phyloP scores from a whole-genome alignment of 1,140 invertebrate genomes.

The Conus betulinus region DNA sequence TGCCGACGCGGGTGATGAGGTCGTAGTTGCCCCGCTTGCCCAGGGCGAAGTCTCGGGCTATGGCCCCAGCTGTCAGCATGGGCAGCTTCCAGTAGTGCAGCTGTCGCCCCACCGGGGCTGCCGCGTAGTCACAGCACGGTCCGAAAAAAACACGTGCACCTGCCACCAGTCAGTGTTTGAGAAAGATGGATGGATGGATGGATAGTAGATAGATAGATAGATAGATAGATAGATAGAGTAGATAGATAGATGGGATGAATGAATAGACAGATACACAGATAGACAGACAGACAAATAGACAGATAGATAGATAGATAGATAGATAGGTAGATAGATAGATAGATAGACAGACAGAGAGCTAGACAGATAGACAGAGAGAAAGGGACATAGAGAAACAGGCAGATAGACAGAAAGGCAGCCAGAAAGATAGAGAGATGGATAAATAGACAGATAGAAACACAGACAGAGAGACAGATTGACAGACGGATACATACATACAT shows the following conservation, averaged over 20 bases:
- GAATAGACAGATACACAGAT: neutral
- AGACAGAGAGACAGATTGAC: neutral
- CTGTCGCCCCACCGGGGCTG: constrained; percentile 92
- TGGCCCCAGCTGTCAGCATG: constrained; percentile 89
- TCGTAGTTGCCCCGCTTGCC: constrained; percentile 79
- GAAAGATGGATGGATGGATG: too few relatives aligned
- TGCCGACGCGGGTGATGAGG: constrained; percentile 90
- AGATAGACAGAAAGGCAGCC: neutral
- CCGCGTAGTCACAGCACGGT: constrained; percentile 90
- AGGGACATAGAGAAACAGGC: too few relatives aligned
- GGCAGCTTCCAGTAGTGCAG: constrained; percentile 88
- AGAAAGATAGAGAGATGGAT: neutral
- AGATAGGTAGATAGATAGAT: too few relatives aligned
- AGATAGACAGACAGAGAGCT: too few relatives aligned
- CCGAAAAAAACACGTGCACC: constrained; percentile 85
- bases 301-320: too few relatives aligned
- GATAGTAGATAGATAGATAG: too few relatives aligned
- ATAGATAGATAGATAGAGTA: too few relatives aligned
- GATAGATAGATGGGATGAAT: neutral
- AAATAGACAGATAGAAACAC: neutral
- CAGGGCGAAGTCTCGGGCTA: constrained; percentile 85
- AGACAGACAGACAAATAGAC: too few relatives aligned
- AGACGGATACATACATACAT: neutral
- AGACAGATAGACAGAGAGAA: too few relatives aligned
- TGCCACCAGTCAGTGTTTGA: neutral